Evolutionary conservation across 2,888 invertebrate species (phyloP).

Genomic region (Cotesia congregata): DNA sequence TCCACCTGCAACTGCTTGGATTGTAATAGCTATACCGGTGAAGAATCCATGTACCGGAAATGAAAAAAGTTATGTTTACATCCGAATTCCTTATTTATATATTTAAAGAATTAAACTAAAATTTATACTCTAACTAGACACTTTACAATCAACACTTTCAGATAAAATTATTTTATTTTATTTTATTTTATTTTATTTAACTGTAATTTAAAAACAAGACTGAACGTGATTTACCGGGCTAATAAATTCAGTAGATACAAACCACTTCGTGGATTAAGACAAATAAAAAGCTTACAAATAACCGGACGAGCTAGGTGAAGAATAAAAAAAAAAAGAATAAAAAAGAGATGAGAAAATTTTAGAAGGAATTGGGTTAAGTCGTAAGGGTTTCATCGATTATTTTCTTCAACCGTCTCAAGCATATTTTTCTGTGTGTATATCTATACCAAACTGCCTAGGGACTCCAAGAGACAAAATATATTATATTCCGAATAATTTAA

Average conservation of each 20-base stretch:
- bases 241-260: background rate
- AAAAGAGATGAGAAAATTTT: slow-evolving; percentile 5
- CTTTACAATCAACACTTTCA: too few species aligned
- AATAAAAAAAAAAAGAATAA: slow-evolving; percentile 19
- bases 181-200: background rate
- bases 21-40: background rate
- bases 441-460: slow-evolving; percentile 7
- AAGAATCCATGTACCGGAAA: background rate
- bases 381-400: slow-evolving; percentile 23
- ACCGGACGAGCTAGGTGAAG: background rate
- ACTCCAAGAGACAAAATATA: slow-evolving; percentile 46
- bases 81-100: background rate
- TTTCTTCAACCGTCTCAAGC: slow-evolving; percentile 24
- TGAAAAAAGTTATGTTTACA: background rate
- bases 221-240: background rate
- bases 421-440: slow-evolving; percentile 39
- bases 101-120: background rate
- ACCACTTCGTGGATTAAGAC: background rate
- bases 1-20: slow-evolving; percentile 6
- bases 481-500: slow-evolving; percentile 57
- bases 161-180: background rate
- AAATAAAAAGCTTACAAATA: slow-evolving; percentile 6
- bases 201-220: background rate
- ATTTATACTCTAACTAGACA: background rate
- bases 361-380: slow-evolving; percentile 40